These are phyloP conservation scores for Drosophila anomalata DNA, from an alignment of 2,888 invertebrate species.

Conservation along the genomic window DNA sequence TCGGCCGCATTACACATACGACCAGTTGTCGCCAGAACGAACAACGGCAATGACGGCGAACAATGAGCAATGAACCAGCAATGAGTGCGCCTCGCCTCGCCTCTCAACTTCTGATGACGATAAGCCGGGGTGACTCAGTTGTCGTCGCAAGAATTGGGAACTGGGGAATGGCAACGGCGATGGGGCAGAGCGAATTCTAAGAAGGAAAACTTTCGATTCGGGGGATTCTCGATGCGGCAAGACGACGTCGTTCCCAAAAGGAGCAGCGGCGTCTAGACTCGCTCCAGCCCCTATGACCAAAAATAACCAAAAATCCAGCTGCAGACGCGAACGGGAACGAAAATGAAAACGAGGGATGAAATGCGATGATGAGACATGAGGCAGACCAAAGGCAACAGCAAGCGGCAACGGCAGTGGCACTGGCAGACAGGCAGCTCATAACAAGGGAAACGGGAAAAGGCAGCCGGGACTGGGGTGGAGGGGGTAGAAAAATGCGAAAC, in stretches of 20 bases:
- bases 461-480: conserved; percentile 44
- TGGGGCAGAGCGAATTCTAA: conserved; percentile 25
- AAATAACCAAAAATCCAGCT: conserved; percentile 63
- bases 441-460: conserved; percentile 24
- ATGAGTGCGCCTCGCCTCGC: conserved; percentile 17
- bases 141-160: background rate
- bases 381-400: conserved; percentile 3
- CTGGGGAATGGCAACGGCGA: background rate
- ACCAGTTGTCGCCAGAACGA: conserved; percentile 37
- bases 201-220: conserved; percentile 30
- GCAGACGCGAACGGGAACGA: conserved; percentile 49
- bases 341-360: conserved; percentile 61
- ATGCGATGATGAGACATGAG: conserved; percentile 54
- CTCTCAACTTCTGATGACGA: conserved; percentile 18
- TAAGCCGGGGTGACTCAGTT: conserved; percentile 43
- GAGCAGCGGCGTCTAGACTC: conserved; percentile 49
- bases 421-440: conserved; percentile 6
- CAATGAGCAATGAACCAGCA: conserved; percentile 48
- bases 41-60: conserved; percentile 1
- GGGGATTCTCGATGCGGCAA: conserved; percentile 30
- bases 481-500: conserved; percentile 78
- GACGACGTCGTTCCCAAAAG: conserved; percentile 41
- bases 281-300: conserved; percentile 66
- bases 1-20: conserved; percentile 66
- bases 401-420: conserved; percentile 7